Evolutionary conservation across 1,140 invertebrate species (phyloP), one percentile per base, ranked within the genome.

Genomic region (Varroa destructor): DNA sequence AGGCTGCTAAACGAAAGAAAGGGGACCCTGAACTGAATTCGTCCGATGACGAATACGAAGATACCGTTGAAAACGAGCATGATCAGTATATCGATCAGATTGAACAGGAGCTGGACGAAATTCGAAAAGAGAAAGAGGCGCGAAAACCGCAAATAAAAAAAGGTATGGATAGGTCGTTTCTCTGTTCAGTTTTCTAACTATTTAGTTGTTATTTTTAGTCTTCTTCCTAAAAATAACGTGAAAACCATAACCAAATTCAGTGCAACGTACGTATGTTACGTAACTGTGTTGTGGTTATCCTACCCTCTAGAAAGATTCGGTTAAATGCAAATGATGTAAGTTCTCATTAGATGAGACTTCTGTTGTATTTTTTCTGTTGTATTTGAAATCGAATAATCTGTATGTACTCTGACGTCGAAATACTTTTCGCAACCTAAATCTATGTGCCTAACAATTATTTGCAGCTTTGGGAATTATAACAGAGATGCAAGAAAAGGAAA

Each of bases 1-100:
- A 76, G 46, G 57, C 64, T 10, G 37, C 55, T 12, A 54, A 74
- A 25, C 40, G 42, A 40, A 73, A 76, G 73, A 73, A 70, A 43
- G 73, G 75, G 55, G 74, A 75, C 57, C 73, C 77, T 8, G 74
- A 72, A 54, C 88, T 88, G 79, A 88, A 88, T 46, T 84, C 83
- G 0, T 82, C 81, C 75, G 81, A 83, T 71, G 78, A 84, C 56
- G 82, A 82, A 25, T 82, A 85, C 56, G 79, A 82, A 5, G 73
- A 76, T 43, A 43, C 56, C 71, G 56, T 73, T 78, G 71, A 73
- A 1, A 58, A 56, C 73, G 57, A 73, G 73, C 43, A 76, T 73
- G 71, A 58, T 77, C 77, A 72, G 73, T 51, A 51, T 42, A 42
- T 72, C 70, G 55, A 73, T 46, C 43, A 58, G 71, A 57, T 64